phyloP scores from a whole-genome alignment of 2,888 invertebrate species.

The Lomographa bimaculata region DNA sequence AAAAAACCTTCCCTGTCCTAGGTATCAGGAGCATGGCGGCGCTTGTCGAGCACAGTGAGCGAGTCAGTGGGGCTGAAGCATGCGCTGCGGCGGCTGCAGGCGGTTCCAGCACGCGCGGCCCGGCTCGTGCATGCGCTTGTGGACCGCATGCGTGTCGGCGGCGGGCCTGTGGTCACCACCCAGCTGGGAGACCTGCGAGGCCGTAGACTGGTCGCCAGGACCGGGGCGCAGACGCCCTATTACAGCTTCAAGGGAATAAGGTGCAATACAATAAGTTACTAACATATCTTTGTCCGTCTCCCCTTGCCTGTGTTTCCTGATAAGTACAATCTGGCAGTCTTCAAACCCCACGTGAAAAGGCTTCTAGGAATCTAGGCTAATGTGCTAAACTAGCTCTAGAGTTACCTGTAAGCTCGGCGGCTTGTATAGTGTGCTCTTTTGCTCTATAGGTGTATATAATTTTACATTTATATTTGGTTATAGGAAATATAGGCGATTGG shows the following conservation, averaged over 20 bases:
- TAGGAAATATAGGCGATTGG: too few relatives aligned
- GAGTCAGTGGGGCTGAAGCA: slow-evolving; percentile 77
- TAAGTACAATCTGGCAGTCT: too few relatives aligned
- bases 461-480: too few relatives aligned
- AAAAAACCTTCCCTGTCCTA: too few relatives aligned
- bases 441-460: too few relatives aligned
- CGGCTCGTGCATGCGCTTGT: slow-evolving; percentile 76
- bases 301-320: too few relatives aligned
- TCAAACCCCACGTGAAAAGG: too few relatives aligned
- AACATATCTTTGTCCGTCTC: not conserved
- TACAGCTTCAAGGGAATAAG: slow-evolving; percentile 79
- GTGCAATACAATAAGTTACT: slow-evolving; percentile 37
- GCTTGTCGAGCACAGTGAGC: slow-evolving; percentile 74
- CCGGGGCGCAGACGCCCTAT: slow-evolving; percentile 64
- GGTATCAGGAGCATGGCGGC: slow-evolving; percentile 79
- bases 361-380: too few relatives aligned
- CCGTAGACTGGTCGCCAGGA: slow-evolving; percentile 67
- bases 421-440: too few relatives aligned
- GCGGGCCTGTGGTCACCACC: slow-evolving; percentile 71
- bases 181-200: slow-evolving; percentile 68
- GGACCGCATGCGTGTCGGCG: slow-evolving; percentile 79
- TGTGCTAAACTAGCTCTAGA: too few relatives aligned
- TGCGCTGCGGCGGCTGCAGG: slow-evolving; percentile 70
- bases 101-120: slow-evolving; percentile 75
- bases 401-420: too few relatives aligned